Evolutionary conservation across 2,888 invertebrate species (phyloP).

Genomic region (Plemyria rubiginata): DNA sequence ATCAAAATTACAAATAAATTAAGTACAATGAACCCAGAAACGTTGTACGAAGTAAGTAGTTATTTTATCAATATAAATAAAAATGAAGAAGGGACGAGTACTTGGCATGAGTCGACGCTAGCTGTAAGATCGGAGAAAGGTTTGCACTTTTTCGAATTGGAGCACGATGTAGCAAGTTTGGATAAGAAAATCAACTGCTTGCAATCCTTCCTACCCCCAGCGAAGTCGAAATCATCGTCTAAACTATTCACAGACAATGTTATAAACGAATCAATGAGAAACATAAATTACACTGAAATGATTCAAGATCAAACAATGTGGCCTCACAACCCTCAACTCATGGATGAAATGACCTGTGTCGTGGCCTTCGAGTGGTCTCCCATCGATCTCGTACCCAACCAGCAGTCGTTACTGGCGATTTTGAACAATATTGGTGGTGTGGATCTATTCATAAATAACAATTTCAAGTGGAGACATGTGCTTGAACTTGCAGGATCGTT

Average conservation of each 20-base stretch:
- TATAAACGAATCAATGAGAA: slow-evolving; percentile 52
- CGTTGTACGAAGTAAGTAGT: slow-evolving; percentile 61
- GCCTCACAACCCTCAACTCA: slow-evolving; percentile 64
- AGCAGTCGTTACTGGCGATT: slow-evolving; percentile 58
- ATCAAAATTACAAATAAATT: no score
- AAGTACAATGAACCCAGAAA: slow-evolving; percentile 47
- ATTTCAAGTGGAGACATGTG: slow-evolving; percentile 52
- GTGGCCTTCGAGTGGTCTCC: slow-evolving; percentile 66
- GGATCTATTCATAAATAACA: slow-evolving; percentile 52
- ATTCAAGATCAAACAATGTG: slow-evolving; percentile 66
- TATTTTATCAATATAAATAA: slow-evolving; percentile 55
- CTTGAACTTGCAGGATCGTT: slow-evolving; percentile 58
- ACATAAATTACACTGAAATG: slow-evolving; percentile 65
- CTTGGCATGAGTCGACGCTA: slow-evolving; percentile 61
- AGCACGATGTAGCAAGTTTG: slow-evolving; percentile 59
- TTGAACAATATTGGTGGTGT: slow-evolving; percentile 71
- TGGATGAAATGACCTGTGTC: slow-evolving; percentile 59
- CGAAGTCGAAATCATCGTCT: slow-evolving; percentile 59
- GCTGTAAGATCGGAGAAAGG: slow-evolving; percentile 62
- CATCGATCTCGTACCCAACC: slow-evolving; percentile 48
- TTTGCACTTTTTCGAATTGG: slow-evolving; percentile 59
- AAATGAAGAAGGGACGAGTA: slow-evolving; percentile 55
- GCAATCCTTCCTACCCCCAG: slow-evolving; percentile 54
- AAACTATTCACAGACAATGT: slow-evolving; percentile 54
- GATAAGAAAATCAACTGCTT: slow-evolving; percentile 63